These are phyloP conservation scores for Dinomys branickii DNA, from an alignment of 2,113 vertebrate species.

Conservation along the genomic window DNA sequence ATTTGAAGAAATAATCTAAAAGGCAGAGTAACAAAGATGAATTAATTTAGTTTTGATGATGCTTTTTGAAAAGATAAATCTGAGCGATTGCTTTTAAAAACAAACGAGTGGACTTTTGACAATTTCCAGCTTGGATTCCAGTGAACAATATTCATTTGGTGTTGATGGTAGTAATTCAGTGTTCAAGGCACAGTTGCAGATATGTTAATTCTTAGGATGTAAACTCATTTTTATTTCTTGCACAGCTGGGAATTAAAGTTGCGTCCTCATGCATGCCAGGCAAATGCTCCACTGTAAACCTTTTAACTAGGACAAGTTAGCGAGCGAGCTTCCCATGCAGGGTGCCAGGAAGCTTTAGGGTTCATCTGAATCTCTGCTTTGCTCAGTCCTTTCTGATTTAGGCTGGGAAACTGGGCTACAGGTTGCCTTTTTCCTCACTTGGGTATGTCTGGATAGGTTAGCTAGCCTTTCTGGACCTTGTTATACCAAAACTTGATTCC, in stretches of 20 bases:
- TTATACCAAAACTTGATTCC: neutral
- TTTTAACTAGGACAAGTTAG: conserved; percentile 22
- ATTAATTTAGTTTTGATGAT: conserved; percentile 24
- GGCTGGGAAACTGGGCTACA: neutral
- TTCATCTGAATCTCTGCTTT: conserved; percentile 20
- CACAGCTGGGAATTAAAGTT: neutral
- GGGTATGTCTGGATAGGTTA: neutral
- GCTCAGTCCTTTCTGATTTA: neutral
- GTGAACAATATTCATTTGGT: rapidly evolving
- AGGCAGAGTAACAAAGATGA: neutral
- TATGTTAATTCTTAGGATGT: neutral
- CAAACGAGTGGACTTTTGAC: neutral
- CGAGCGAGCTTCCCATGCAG: neutral
- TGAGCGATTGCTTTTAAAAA: conserved; percentile 11
- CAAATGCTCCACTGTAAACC: neutral
- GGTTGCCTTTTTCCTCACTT: neutral
- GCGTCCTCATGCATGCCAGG: neutral
- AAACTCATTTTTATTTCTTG: neutral
- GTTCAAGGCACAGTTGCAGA: conserved; percentile 36
- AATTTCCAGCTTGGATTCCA: neutral
- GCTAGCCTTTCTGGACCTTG: neutral
- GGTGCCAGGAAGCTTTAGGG: neutral
- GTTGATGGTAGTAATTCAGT: neutral
- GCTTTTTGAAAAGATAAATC: conserved; percentile 41
- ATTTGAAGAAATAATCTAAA: conserved; percentile 36